phyloP scores from a whole-genome alignment of 2,113 vertebrate species.

The Vidua macroura region DNA sequence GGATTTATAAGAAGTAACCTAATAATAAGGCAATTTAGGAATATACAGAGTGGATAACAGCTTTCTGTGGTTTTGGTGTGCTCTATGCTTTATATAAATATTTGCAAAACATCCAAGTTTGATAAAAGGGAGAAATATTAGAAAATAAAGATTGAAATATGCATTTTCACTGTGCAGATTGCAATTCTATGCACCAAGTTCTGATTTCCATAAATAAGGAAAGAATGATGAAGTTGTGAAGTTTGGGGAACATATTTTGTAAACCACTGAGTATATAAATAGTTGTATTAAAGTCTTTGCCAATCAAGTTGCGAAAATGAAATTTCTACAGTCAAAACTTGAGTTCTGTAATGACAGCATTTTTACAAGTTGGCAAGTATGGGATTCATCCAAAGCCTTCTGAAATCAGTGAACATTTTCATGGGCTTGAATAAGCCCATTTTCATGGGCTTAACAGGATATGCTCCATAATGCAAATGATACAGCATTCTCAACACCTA shows the following conservation, averaged over 20 bases:
- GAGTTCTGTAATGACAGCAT: background rate
- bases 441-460: background rate
- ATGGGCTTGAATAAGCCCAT: background rate
- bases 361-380: conserved; percentile 27
- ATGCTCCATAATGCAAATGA: background rate
- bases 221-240: background rate
- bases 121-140: background rate
- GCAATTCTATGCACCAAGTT: background rate
- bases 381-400: conserved; percentile 7
- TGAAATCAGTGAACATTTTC: background rate
- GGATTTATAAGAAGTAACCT: background rate
- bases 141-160: background rate
- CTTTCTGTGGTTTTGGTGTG: background rate
- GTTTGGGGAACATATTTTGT: background rate
- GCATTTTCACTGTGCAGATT: background rate
- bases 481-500: background rate
- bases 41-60: background rate
- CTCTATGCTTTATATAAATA: background rate
- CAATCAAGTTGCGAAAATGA: background rate
- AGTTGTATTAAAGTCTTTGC: background rate
- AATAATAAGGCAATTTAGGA: background rate
- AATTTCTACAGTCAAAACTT: background rate
- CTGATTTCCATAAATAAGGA: background rate
- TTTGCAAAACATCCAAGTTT: background rate
- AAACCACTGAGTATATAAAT: background rate